Conservation (phyloP, 1,140 invertebrate genomes). For the Harpegnathos saltator region DNA sequence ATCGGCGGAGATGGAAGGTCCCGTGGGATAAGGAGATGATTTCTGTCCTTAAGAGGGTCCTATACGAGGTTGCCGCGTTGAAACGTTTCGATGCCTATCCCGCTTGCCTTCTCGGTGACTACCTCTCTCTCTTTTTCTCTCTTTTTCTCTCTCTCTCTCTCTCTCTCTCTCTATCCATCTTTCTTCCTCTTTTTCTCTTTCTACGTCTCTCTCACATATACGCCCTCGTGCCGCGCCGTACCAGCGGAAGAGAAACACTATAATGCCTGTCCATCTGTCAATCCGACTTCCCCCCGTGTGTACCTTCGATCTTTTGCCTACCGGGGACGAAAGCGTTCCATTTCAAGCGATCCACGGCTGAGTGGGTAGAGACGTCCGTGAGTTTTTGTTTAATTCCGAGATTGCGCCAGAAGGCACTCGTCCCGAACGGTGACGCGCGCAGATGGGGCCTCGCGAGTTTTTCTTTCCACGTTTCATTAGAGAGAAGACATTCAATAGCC, state of each 20-base stretch:
- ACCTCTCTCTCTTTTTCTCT: not conserved
- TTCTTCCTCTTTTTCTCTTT: too few relatives aligned
- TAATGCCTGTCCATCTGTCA: constrained; percentile 69
- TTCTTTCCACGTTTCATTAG: constrained; percentile 31
- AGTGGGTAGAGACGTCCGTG: not conserved
- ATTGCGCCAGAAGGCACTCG: constrained; percentile 58
- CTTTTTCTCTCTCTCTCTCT: not conserved
- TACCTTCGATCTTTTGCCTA: constrained; percentile 62
- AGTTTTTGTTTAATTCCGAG: constrained; percentile 69
- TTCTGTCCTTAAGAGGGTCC: constrained; percentile 70
- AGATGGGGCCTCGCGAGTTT: constrained; percentile 44
- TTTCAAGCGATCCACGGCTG: constrained; percentile 1
- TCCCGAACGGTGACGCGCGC: constrained; percentile 24
- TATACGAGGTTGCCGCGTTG: not conserved
- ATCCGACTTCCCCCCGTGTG: constrained; percentile 21
- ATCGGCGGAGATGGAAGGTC: constrained; percentile 48
- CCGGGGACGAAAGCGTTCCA: not conserved
- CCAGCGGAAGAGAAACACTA: constrained; percentile 43
- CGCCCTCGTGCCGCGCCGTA: not conserved
- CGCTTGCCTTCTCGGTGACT: not conserved
- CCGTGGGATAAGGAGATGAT: constrained; percentile 67
- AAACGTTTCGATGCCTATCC: constrained; percentile 30
- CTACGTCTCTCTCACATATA: not conserved
- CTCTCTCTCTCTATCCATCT: too few relatives aligned
- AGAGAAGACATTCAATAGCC: constrained; percentile 29